Conservation (phyloP, 2,113 vertebrate genomes). For the Acanthisitta chloris region DNA sequence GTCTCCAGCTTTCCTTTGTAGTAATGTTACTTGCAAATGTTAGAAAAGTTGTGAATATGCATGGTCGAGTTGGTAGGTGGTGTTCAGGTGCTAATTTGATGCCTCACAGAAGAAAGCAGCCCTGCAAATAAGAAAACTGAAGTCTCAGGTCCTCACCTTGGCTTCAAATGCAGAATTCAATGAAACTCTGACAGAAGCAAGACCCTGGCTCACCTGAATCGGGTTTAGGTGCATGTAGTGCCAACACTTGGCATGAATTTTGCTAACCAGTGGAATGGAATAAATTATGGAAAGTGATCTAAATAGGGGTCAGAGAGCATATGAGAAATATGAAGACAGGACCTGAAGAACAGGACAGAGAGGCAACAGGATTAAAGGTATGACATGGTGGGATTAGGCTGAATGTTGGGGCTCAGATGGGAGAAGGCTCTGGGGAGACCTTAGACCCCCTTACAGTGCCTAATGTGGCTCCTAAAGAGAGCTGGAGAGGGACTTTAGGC, state of each 20-base stretch:
- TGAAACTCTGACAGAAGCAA: background rate
- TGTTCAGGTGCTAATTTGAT: conserved; percentile 18
- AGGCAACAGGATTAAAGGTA: background rate
- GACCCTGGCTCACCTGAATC: background rate
- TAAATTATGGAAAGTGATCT: background rate
- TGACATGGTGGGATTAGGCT: background rate
- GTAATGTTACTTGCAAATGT: conserved; percentile 5
- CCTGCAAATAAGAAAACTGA: background rate
- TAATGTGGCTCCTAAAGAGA: background rate
- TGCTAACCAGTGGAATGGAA: background rate
- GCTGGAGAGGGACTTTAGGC: background rate
- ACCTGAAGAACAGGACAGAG: background rate
- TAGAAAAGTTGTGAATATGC: background rate
- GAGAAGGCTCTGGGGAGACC: background rate
- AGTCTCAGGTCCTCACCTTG: background rate
- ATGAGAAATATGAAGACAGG: background rate
- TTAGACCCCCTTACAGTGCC: background rate
- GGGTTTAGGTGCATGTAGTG: background rate
- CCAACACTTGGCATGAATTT: background rate
- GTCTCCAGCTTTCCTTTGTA: conserved; percentile 2
- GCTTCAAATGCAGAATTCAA: background rate
- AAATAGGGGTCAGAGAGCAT: background rate
- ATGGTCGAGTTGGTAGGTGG: background rate
- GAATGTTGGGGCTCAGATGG: background rate
- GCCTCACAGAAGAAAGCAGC: background rate